Evolutionary conservation across 1,140 invertebrate species (phyloP), one percentile per base, ranked within the genome.

Genomic region (Temnothorax nylanderi): DNA sequence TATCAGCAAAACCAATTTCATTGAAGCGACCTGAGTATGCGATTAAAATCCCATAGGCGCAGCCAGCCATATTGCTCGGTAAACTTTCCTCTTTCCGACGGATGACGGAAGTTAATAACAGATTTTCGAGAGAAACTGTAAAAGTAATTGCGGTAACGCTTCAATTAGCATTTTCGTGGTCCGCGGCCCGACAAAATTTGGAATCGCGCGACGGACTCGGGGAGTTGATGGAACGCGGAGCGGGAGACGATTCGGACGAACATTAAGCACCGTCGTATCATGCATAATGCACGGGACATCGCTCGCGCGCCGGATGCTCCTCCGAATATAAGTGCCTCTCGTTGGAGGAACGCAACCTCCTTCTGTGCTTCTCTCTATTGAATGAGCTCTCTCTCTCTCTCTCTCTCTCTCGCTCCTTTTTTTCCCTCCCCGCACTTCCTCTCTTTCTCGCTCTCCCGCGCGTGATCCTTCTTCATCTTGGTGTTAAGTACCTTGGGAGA

Each of bases 401-500:
- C 49, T 54, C 16, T n/a, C 16, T n/a, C 16, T 49, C 8, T 6
- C 11, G 2, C 47, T 11, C 2, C 7, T 72, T 51, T 62, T 80
- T 67, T 74, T 64, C 85, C 56, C 76, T 77, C 56, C 11, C 34
- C n/a, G 65, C 58, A 10, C 7, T 16, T 89, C 85, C 86, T 87
- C 71, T 64, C 80, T 74, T 58, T 65, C 85, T 76, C 62, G 51
- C 85, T 85, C 80, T 77, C 81, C 78, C 84, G 87, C 87, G 87
- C 85, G 89, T 88, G 88, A 91, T 93, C 89, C 90, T 91, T 91
- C 88, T 91, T 92, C 88, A 89, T 88, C 89, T 51, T 85, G 71
- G 89, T 92, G 93, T 91, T 95, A 95, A 95, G 94, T 93, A 94
- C 92, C 94, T 94, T 95, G 94, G 94, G 94, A 95, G 94, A 92